Evolutionary conservation across 1,140 invertebrate species (phyloP), one percentile per base, ranked within the genome.

Genomic region (Ylistrum balloti): DNA sequence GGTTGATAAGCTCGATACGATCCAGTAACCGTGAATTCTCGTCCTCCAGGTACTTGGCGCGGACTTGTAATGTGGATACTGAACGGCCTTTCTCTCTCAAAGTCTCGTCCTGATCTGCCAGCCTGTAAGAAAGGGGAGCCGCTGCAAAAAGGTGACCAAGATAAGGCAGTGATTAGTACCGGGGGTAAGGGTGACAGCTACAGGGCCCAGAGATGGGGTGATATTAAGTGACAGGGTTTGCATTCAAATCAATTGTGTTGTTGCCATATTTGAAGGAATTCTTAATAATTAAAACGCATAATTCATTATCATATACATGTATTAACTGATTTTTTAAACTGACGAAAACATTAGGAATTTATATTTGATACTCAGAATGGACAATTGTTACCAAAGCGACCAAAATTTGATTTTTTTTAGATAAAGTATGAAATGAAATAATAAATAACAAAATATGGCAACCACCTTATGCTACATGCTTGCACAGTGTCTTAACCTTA

Each of bases 11-110:
- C 89, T 95, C 94, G 15, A 95, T 91, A 13, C 94, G 93, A 41
- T 94, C 93, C 91, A 95, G 95, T 45, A 95, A 91, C n/a, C 94
- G 91, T 34, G 93, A 87, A 93, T 94, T 96, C 94, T 96, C 95
- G 48, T 95, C 95, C 89, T 96, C 95, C 33, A 95, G 90, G 90
- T 93, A 95, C 87, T 93, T 94, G 45, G 91, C 92, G 3, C 93
- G 92, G 5, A 95, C 93, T 88, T 94, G 93, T 32, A 94, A 88
- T 91, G 95, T 93, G 15, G 95, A 94, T 15, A 95, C 93, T 38
- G 87, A 86, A 32, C 95, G 93, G 2, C 93, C 88, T 87, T 94
- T 93, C 89, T 96, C 95, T 9, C 94, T 89, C 7, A 93, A 48
- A 15, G 45, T 87, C 88, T 96, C 95, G 74, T 95, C 95, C 90